Conservation (phyloP, 2,888 invertebrate species). For the Aleiodes testaceus region DNA sequence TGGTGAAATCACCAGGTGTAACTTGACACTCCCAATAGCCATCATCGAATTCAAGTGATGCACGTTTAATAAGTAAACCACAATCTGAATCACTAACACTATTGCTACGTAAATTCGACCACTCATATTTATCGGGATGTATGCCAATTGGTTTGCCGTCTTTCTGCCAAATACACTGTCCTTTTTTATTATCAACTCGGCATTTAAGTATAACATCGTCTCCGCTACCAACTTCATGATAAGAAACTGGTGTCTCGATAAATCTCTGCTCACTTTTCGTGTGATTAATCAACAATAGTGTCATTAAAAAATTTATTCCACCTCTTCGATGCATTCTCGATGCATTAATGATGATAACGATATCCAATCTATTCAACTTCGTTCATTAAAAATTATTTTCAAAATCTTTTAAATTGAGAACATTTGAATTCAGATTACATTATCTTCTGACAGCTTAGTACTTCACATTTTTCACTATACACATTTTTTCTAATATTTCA, state of each 20-base stretch:
- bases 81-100: conserved; percentile 76
- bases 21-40: conserved; percentile 96
- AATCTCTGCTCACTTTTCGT: conserved; percentile 80
- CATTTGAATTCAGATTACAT: background rate
- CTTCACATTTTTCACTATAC: background rate
- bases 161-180: conserved; percentile 94
- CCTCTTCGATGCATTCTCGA: background rate
- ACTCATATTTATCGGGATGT: conserved; percentile 91
- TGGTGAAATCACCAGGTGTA: conserved; percentile 85
- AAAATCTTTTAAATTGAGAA: background rate
- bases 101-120: conserved; percentile 80
- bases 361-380: background rate
- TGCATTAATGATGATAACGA: background rate
- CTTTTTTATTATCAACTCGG: conserved; percentile 88
- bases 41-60: conserved; percentile 89
- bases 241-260: conserved; percentile 84
- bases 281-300: conserved; percentile 3
- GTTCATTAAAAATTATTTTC: background rate
- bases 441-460: background rate
- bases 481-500: background rate
- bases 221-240: conserved; percentile 91
- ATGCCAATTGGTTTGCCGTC: conserved; percentile 92
- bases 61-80: conserved; percentile 87
- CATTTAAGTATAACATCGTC: conserved; percentile 88
- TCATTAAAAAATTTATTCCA: background rate